A percentile compares a stretch with the other conserved stretches of the same genome.
phyloP scores from a whole-genome alignment of 1,140 invertebrate species.

The Phymorhynchus buccinoides region DNA sequence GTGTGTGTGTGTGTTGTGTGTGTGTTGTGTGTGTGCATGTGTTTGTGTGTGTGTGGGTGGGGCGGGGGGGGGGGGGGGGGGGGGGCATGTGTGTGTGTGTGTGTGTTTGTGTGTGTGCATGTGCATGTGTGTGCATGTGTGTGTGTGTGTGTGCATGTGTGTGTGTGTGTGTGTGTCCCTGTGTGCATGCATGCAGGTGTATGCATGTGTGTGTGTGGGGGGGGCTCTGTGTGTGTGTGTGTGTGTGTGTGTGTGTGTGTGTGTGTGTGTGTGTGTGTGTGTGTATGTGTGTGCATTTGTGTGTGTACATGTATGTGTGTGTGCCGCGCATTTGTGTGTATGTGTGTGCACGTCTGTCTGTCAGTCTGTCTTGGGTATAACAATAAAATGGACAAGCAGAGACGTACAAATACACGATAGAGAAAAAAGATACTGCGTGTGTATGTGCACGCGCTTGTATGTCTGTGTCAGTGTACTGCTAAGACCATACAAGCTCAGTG shows the following conservation, averaged over 20 bases:
- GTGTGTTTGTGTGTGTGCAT: not conserved
- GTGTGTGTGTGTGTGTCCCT: not conserved
- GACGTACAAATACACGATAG: too few relatives aligned
- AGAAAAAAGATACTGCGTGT: too few relatives aligned
- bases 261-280: not conserved
- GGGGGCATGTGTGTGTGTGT: not conserved
- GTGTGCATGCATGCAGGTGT: not conserved
- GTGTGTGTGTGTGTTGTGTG: too few relatives aligned
- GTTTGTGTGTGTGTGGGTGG: too few relatives aligned
- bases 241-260: not conserved
- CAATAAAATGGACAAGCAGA: too few relatives aligned
- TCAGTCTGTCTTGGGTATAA: too few relatives aligned
- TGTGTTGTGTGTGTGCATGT: too few relatives aligned
- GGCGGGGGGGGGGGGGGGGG: too few relatives aligned
- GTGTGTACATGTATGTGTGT: not conserved
- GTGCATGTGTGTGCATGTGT: too few relatives aligned
- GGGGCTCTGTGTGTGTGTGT: not conserved
- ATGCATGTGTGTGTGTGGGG: not conserved
- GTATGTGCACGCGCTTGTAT: too few relatives aligned
- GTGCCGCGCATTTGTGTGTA: not conserved
- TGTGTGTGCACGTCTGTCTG: not conserved
- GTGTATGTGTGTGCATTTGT: conserved; percentile 2
- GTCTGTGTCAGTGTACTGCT: too few relatives aligned
- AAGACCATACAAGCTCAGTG: too few relatives aligned
- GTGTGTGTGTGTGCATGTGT: not conserved